Base-by-base conservation (phyloP, 2,797 vertebrate species). In the Luscinia megarhynchos region DNA sequence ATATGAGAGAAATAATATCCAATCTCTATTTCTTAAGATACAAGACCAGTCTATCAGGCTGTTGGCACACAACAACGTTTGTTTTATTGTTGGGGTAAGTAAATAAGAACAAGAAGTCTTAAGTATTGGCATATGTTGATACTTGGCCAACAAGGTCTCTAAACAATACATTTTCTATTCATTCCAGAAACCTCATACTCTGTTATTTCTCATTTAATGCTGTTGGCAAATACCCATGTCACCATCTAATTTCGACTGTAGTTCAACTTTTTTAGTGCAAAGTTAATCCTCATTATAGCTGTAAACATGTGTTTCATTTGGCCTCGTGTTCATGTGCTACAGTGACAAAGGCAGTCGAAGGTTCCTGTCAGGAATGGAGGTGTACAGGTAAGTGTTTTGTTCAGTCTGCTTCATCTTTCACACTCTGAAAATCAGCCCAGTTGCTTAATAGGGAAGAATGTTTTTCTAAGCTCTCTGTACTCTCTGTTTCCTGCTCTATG, bases 81-180 rank as follows among this genome's bases (percentile, higher is more conserved):
- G 96, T 97, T 97, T 97, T 96, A 97, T 96, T 98, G 97, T 97
- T 48, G 17, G 86, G 78, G 81, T 94, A 95, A 97, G 96, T 97
- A 97, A 97, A 97, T 95, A 94, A 96, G 96, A 97, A 95, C 88
- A 96, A 97, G 86, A 95, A 95, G 87, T 66, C 89, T 95, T 94
- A 97, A 96, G 97, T 97, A 98, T 97, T 96, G 97, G 96, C 95
- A 97, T 96, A 97, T 97, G 96, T 97, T 97, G 95, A 84, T 95
- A 66, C 89, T 70, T 87, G 84, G 92, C 96, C 96, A 96, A 91
- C 91, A 97, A 75, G 89, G 88, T 93, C 89, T 85, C 93, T 94
- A 90, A 96, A 96, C 97, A 97, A 97, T 97, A 95, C 82, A 62
- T 96, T 96, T 97, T 95, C 94, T 95, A 93, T 96, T 97, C 92